phyloP scores from a whole-genome alignment of 2,797 vertebrate species.

The Galaxias olidus region DNA sequence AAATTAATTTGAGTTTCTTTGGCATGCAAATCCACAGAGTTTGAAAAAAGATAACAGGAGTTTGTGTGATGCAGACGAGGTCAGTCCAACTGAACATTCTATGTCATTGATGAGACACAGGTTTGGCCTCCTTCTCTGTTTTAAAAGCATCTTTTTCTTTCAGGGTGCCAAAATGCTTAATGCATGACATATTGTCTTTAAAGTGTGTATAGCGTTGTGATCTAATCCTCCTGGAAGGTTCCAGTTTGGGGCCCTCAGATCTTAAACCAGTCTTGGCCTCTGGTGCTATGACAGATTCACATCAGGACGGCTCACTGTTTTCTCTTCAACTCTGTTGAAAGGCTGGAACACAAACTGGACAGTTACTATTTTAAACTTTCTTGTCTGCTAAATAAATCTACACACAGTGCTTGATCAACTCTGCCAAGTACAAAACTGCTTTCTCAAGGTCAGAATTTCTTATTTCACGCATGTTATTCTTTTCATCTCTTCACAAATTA shows the following conservation, averaged over 20 bases:
- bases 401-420: no score
- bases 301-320: neutral
- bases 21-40: no score
- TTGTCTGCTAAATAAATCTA: neutral
- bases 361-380: neutral
- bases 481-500: no score
- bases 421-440: no score
- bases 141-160: neutral
- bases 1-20: no score
- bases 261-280: neutral
- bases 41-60: no score
- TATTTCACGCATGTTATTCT: no score
- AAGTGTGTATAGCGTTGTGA: neutral
- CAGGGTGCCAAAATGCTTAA: constrained; percentile 9
- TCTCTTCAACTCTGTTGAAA: neutral
- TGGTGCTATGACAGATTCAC: neutral
- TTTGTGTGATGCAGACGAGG: no score
- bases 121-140: no score
- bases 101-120: no score
- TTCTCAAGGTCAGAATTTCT: no score
- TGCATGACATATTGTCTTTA: neutral
- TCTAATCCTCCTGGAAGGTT: neutral
- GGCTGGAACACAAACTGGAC: neutral
- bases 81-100: no score
- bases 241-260: neutral